A percentile compares a stretch with the other conserved stretches of the same genome.
Evolutionary conservation across 2,113 vertebrate genomes (phyloP).

Genomic region (Pterocles gutturalis): DNA sequence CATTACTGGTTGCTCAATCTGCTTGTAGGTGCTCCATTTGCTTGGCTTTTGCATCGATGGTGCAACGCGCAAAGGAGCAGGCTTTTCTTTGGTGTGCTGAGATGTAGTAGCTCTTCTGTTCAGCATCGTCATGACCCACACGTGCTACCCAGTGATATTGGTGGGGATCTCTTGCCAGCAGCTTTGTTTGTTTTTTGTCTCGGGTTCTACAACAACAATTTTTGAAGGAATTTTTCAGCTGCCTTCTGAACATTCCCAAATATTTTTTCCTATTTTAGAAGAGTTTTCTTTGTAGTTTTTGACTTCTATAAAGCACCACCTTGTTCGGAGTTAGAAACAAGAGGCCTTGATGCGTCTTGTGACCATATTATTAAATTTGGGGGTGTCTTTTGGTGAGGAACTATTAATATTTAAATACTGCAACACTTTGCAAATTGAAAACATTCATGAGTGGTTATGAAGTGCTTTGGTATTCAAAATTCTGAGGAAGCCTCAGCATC

Average conservation of each 20-base stretch:
- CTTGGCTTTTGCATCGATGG: neutral
- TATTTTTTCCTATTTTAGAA: neutral
- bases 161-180: neutral
- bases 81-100: neutral
- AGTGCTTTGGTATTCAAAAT: slow-evolving; percentile 50
- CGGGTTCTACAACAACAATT: rapidly evolving
- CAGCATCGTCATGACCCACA: rapidly evolving
- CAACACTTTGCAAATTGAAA: slow-evolving; percentile 57
- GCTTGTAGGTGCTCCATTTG: rapidly evolving
- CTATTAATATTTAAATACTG: slow-evolving; percentile 62
- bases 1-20: neutral
- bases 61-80: rapidly evolving
- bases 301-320: neutral
- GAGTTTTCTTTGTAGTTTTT: neutral
- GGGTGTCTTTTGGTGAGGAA: neutral
- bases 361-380: slow-evolving; percentile 1
- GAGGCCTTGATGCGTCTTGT: neutral
- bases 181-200: rapidly evolving
- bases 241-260: rapidly evolving
- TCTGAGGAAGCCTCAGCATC: slow-evolving; percentile 46
- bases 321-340: neutral
- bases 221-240: neutral
- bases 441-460: slow-evolving; percentile 42
- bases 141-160: rapidly evolving
- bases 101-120: rapidly evolving